Conservation (phyloP, 2,113 vertebrate species). For the Calcarius ornatus region DNA sequence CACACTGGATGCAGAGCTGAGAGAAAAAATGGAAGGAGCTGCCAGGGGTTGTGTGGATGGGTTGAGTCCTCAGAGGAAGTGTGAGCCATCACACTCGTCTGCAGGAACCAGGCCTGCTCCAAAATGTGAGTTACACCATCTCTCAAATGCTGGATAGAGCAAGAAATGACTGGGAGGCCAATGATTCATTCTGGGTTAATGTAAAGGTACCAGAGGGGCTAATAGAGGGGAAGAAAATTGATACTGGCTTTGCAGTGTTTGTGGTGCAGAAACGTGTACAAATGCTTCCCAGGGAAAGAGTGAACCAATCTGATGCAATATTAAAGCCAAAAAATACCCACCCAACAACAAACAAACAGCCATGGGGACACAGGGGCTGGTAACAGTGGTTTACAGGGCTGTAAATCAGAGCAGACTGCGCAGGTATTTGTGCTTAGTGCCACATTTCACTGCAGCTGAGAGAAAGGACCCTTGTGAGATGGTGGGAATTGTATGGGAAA, state of each 20-base stretch:
- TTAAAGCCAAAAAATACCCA: constrained; percentile 2
- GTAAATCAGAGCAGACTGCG: constrained; percentile 8
- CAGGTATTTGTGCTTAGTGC: constrained; percentile 12
- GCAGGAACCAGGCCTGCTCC: not conserved
- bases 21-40: not conserved
- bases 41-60: not conserved
- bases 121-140: constrained; percentile 22
- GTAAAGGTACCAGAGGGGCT: constrained; percentile 45
- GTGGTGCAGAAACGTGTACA: not conserved
- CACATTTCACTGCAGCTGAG: not conserved
- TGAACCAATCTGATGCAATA: not conserved
- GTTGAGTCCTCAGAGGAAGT: not conserved
- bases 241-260: constrained; percentile 29
- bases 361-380: not conserved
- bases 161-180: constrained; percentile 10
- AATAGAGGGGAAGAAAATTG: constrained; percentile 32
- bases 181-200: constrained; percentile 34
- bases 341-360: constrained; percentile 22
- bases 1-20: not conserved
- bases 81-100: not conserved
- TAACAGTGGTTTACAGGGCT: not conserved
- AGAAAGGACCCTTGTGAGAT: not conserved
- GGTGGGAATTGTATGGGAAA: not conserved
- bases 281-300: constrained; percentile 27
- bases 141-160: not conserved